Evolutionary conservation across 2,888 invertebrate species (phyloP).

Genomic region (Brenthis daphne): DNA sequence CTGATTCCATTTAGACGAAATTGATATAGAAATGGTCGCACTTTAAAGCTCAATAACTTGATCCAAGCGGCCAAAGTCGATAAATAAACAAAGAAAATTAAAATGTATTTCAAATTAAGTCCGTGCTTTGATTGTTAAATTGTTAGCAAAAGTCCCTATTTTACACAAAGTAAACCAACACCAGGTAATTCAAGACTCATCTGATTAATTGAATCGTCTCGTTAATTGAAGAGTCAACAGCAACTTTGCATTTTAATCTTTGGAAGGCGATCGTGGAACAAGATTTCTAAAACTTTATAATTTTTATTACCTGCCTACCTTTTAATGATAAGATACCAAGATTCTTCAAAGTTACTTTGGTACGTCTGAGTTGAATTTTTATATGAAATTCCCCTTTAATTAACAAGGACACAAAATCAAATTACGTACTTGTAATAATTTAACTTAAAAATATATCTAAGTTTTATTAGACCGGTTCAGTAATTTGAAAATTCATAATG

Average conservation of each 20-base stretch:
- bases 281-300: conserved; percentile 22
- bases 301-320: conserved; percentile 19
- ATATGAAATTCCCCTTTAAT: too few species aligned
- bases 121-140: background rate
- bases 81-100: background rate
- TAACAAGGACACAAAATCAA: too few species aligned
- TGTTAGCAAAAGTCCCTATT: conserved; percentile 3
- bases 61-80: background rate
- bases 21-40: background rate
- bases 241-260: conserved; percentile 33
- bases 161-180: conserved; percentile 37
- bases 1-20: too few species aligned
- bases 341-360: background rate
- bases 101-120: background rate
- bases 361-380: background rate
- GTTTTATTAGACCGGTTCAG: too few species aligned
- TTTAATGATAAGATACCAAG: conserved; percentile 4
- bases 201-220: conserved; percentile 30
- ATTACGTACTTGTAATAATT: too few species aligned
- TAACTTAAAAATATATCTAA: too few species aligned
- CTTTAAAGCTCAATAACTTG: background rate
- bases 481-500: too few species aligned
- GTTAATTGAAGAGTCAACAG: conserved; percentile 31
- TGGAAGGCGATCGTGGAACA: conserved; percentile 26
- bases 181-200: conserved; percentile 36